Conservation (phyloP, 2,888 invertebrate species). For the Sepiola atlantica region DNA sequence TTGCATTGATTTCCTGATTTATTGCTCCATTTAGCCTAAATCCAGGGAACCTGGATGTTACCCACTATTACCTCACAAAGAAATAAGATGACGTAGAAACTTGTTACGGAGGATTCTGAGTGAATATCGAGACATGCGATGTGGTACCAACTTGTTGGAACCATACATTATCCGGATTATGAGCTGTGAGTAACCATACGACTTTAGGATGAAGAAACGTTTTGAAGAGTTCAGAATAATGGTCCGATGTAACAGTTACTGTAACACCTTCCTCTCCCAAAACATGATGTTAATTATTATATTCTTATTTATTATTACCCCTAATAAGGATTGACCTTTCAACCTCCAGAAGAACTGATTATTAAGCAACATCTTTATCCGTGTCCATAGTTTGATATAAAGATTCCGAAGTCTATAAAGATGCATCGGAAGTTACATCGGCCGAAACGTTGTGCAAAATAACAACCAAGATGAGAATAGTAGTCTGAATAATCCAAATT, state of each 20-base stretch:
- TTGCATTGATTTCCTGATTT: neutral
- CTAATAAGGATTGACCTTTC: too few species aligned
- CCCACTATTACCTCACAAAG: neutral
- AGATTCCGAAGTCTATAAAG: too few species aligned
- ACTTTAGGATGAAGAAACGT: neutral
- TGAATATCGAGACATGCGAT: neutral
- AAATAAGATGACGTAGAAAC: neutral
- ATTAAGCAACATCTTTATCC: too few species aligned
- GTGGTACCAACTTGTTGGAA: neutral
- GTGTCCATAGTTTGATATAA: too few species aligned
- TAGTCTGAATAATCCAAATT: too few species aligned
- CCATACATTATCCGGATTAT: neutral
- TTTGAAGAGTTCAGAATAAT: neutral
- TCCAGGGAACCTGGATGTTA: neutral
- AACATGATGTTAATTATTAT: too few species aligned
- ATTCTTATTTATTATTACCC: too few species aligned
- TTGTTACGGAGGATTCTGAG: neutral
- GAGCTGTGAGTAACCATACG: neutral
- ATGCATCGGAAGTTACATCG: too few species aligned
- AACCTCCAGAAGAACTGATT: too few species aligned
- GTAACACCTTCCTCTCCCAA: slow-evolving; percentile 34
- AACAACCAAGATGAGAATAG: too few species aligned
- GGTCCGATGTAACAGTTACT: neutral
- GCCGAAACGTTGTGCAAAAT: too few species aligned
- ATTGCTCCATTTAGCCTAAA: neutral